A percentile compares a stretch with the other conserved stretches of the same genome.
phyloP scores from a whole-genome alignment of 2,797 vertebrate species.

The Phoxinus dragarum region DNA sequence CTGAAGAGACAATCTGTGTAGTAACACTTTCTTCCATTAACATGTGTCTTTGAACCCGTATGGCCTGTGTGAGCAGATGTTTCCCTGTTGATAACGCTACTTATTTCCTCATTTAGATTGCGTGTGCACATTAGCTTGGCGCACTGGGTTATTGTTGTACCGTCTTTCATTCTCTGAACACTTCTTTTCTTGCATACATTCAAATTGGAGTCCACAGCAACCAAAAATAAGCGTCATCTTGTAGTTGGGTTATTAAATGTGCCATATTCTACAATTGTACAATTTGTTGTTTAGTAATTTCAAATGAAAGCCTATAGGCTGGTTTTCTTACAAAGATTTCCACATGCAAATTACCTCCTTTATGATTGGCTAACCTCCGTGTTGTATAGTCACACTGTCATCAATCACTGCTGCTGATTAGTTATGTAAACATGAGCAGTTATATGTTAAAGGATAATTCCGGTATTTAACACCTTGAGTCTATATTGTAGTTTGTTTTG shows the following conservation, averaged over 20 bases:
- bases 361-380: neutral
- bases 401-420: neutral
- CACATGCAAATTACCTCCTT: neutral
- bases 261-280: no score
- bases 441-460: neutral
- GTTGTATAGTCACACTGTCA: neutral
- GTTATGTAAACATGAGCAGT: neutral
- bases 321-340: neutral
- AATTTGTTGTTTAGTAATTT: neutral
- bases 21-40: conserved; percentile 5
- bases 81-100: conserved; percentile 52
- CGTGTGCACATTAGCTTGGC: neutral
- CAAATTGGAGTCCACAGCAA: neutral
- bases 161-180: neutral
- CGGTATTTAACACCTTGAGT: no score
- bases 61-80: conserved; percentile 48
- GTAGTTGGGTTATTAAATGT: neutral
- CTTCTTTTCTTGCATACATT: neutral
- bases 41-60: neutral
- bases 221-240: neutral
- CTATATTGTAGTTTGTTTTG: no score
- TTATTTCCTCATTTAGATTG: conserved; percentile 49
- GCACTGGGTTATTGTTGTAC: conserved; percentile 14
- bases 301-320: neutral
- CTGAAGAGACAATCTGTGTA: neutral